Evolutionary conservation across 2,113 vertebrate species (phyloP).

Genomic region (Syngnathus floridae): DNA sequence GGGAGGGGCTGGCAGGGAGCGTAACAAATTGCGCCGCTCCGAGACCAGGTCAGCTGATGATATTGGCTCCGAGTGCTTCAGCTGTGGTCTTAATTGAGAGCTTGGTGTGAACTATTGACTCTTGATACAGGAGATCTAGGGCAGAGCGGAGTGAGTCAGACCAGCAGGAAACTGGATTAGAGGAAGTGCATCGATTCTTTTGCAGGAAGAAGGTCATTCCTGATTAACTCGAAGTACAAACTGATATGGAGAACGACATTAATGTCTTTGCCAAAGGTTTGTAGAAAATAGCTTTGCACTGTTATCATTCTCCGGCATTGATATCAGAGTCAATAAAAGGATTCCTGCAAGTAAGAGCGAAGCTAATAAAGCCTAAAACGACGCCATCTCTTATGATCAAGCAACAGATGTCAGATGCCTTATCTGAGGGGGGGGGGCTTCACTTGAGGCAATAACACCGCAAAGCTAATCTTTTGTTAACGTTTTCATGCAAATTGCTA

Average conservation of each 20-base stretch:
- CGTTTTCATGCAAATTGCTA: constrained; percentile 49
- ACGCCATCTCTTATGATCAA: constrained; percentile 36
- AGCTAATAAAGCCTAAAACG: constrained; percentile 21
- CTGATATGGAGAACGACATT: not conserved
- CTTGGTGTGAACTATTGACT: constrained; percentile 36
- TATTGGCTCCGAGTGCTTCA: constrained; percentile 25
- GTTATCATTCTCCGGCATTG: not conserved
- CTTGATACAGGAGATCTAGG: constrained; percentile 10
- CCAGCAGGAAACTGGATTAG: constrained; percentile 26
- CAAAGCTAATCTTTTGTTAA: constrained; percentile 37
- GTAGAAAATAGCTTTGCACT: not conserved
- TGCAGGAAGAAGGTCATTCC: constrained; percentile 9
- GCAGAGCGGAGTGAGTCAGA: constrained; percentile 21
- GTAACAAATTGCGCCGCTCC: constrained; percentile 9
- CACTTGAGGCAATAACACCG: constrained; percentile 45
- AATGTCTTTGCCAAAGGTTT: not conserved
- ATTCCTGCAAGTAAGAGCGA: constrained; percentile 16
- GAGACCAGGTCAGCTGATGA: constrained; percentile 34
- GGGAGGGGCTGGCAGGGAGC: constrained; percentile 14
- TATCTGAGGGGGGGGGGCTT: constrained; percentile 40
- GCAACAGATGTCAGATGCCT: constrained; percentile 51
- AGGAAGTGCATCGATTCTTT: constrained; percentile 4
- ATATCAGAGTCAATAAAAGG: constrained; percentile 9
- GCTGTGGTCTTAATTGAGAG: constrained; percentile 36
- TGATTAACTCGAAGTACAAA: constrained; percentile 15